Evolutionary conservation across 1,140 invertebrate species (phyloP).

Genomic region (Drosophila quadrilineata): DNA sequence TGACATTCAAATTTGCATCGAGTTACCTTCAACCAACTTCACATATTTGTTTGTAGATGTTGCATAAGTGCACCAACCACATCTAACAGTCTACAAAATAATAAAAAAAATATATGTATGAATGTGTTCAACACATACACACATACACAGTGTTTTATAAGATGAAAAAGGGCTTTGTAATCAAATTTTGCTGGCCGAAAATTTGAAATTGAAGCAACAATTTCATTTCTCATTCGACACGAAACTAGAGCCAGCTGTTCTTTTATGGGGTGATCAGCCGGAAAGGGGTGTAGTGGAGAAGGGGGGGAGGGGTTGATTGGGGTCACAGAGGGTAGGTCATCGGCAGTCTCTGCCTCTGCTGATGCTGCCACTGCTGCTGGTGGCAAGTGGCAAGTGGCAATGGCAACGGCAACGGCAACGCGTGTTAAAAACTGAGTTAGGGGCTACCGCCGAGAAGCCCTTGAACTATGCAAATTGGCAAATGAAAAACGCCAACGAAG

Average conservation of each 20-base stretch:
- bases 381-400: background rate
- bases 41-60: too few relatives aligned
- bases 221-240: constrained; percentile 42
- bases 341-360: too few relatives aligned
- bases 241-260: constrained; percentile 38
- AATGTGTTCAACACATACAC: too few relatives aligned
- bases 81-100: too few relatives aligned
- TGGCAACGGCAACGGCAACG: constrained; percentile 6
- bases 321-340: too few relatives aligned
- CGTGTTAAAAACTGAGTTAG: constrained; percentile 56
- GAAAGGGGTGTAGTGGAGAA: background rate
- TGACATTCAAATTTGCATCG: too few relatives aligned
- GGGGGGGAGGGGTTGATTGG: background rate
- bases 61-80: too few relatives aligned
- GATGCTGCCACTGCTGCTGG: too few relatives aligned
- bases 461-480: constrained; percentile 74
- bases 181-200: constrained; percentile 57
- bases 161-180: constrained; percentile 51
- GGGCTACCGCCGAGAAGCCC: constrained; percentile 39
- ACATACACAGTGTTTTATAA: constrained; percentile 1
- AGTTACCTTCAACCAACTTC: too few relatives aligned
- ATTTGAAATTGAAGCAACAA: constrained; percentile 53
- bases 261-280: constrained; percentile 13
- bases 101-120: too few relatives aligned
- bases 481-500: constrained; percentile 55